A percentile compares a stretch with the other conserved stretches of the same genome.
phyloP scores from a whole-genome alignment of 2,888 invertebrate genomes.

The Odontothrips loti region DNA sequence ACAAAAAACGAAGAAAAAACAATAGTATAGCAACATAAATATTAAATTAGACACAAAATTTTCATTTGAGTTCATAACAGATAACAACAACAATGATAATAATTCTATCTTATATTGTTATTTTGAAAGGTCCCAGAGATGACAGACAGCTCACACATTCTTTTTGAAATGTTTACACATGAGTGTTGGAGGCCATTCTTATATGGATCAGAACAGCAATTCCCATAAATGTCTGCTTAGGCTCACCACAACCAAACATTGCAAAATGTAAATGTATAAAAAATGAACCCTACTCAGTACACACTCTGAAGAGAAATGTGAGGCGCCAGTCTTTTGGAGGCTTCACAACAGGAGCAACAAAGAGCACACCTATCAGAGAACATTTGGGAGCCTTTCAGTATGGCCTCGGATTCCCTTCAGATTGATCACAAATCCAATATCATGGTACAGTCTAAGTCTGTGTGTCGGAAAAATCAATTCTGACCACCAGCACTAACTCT shows the following conservation, averaged over 20 bases:
- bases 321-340: slow-evolving; percentile 18
- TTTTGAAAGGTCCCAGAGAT: slow-evolving; percentile 3
- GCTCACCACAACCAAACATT: neutral
- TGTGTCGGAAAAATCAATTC: neutral
- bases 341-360: neutral
- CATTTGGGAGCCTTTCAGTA: slow-evolving; percentile 1
- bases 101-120: neutral
- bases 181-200: neutral
- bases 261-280: neutral
- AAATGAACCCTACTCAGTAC: neutral
- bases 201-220: neutral
- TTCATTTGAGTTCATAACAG: neutral
- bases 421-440: slow-evolving; percentile 3
- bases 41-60: neutral
- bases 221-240: neutral
- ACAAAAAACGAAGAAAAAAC: neutral
- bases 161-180: neutral
- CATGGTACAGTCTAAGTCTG: neutral
- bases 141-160: neutral
- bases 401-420: slow-evolving; percentile 21
- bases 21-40: neutral
- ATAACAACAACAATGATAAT: neutral
- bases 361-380: neutral
- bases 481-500: neutral
- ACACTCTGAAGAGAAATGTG: neutral